Percentiles rank a stretch among this genome's conserved stretches.
Conservation (phyloP, 2,888 invertebrate genomes). For the Ethmia dodecea region DNA sequence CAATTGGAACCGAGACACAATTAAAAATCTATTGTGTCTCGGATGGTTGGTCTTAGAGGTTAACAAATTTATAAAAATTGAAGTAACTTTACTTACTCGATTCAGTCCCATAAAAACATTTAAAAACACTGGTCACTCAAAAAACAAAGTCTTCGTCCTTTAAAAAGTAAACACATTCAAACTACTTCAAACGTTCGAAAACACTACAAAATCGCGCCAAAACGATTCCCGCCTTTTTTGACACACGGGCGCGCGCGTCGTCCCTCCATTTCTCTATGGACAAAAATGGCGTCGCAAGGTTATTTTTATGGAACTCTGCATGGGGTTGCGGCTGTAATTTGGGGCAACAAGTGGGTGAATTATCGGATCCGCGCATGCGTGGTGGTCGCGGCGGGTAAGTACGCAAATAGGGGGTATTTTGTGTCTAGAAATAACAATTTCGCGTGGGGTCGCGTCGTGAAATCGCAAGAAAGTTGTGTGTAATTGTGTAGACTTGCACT, state of each 20-base stretch:
- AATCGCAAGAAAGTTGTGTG: not conserved
- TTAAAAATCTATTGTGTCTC: too few relatives aligned
- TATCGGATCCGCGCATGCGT: slow-evolving; percentile 70
- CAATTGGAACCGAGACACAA: too few relatives aligned
- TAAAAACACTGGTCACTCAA: too few relatives aligned
- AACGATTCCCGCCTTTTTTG: slow-evolving; percentile 39
- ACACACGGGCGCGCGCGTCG: slow-evolving; percentile 44
- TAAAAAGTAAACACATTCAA: slow-evolving; percentile 20
- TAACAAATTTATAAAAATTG: too few relatives aligned
- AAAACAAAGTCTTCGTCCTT: too few relatives aligned
- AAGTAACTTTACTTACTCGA: too few relatives aligned
- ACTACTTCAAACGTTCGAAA: too few relatives aligned
- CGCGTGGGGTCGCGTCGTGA: slow-evolving; percentile 44
- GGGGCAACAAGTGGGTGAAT: slow-evolving; percentile 62
- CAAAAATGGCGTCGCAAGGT: slow-evolving; percentile 46
- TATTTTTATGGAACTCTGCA: slow-evolving; percentile 65
- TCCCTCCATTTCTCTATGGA: slow-evolving; percentile 52
- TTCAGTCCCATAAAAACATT: too few relatives aligned
- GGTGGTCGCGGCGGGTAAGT: slow-evolving; percentile 55
- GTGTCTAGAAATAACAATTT: slow-evolving; percentile 48
- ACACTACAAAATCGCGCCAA: slow-evolving; percentile 12
- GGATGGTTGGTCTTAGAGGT: too few relatives aligned
- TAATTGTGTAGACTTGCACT: too few relatives aligned
- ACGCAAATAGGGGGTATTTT: slow-evolving; percentile 52
- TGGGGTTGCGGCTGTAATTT: slow-evolving; percentile 67